Evolutionary conservation across 2,113 vertebrate species (phyloP), one percentile per base, ranked within the genome.

Genomic region (Tapirus terrestris): DNA sequence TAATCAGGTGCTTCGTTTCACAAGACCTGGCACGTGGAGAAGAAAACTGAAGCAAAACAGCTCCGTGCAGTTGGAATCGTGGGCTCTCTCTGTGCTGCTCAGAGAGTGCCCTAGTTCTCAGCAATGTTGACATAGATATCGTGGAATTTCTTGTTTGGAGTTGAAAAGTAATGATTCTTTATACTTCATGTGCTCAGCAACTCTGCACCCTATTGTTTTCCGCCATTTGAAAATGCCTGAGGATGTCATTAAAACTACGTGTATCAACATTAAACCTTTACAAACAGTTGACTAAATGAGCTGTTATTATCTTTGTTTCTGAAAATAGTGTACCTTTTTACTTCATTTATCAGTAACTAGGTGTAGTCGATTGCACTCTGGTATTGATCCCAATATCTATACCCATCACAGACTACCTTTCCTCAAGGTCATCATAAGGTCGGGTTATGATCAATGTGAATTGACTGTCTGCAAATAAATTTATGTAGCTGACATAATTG

Each of bases 331-430:
- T 96, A 99, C 98, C 81, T 98, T 98, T 98, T 98, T 98, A 98
- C 98, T 99, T 98, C 98, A 98, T 99, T 99, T 99, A 98, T 99
- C 99, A 99, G 98, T 99, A 99, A 99, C 98, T 99, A 99, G 99
- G 99, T 98, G 98, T 98, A 99, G 98, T 99, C 99, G 96, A 98
- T 99, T 99, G 98, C 98, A 98, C 99, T 99, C 98, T 96, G 83
- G 98, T 99, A 99, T 99, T 98, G 99, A 99, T 99, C 99, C 99
- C 98, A 99, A 99, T 99, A 99, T 99, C 99, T 99, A 99, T 99
- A 99, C 98, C 99, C 98, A 97, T 98, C 98, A 97, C 97, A 98
- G 98, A 98, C 97, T 98, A 99, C 99, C 99, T 99, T 99, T 98
- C 98, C 98, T 98, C 99, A 99, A 99, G 99, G 99, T 99, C 99